A percentile compares a stretch with the other conserved stretches of the same genome.
Conservation (phyloP, 2,113 vertebrate genomes). For the Alethe castanea region DNA sequence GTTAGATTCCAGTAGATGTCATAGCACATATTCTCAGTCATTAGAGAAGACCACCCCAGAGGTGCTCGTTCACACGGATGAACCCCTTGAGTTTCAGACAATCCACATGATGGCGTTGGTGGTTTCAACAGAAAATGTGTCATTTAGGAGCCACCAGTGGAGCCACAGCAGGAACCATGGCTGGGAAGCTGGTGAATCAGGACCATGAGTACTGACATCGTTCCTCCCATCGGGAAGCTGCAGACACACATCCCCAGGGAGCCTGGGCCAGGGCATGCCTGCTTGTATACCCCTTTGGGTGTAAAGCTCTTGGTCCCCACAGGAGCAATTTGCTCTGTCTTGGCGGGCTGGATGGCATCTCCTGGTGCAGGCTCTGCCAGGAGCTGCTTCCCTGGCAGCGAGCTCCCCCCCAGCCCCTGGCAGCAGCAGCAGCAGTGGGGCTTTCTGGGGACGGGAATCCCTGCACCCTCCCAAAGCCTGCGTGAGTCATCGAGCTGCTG, state of each 20-base stretch:
- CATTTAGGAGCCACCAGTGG: rapidly evolving
- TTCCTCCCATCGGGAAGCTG: neutral
- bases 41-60: neutral
- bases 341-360: neutral
- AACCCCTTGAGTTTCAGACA: neutral
- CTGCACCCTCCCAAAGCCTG: neutral
- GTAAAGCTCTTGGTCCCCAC: neutral
- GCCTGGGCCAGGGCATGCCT: neutral
- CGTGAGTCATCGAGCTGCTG: neutral
- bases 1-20: neutral
- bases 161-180: rapidly evolving
- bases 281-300: neutral
- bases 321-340: neutral
- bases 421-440: neutral
- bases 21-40: too few relatives aligned
- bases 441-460: slow-evolving; percentile 5
- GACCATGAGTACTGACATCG: rapidly evolving
- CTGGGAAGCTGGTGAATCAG: neutral
- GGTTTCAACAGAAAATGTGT: neutral
- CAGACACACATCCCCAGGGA: neutral
- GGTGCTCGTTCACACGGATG: neutral
- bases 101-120: neutral
- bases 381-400: neutral
- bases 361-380: rapidly evolving
- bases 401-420: neutral